A percentile compares a stretch with the other conserved stretches of the same genome.
Conservation (phyloP, 2,797 vertebrate genomes). For the Schizopygopsis pylzovi region DNA sequence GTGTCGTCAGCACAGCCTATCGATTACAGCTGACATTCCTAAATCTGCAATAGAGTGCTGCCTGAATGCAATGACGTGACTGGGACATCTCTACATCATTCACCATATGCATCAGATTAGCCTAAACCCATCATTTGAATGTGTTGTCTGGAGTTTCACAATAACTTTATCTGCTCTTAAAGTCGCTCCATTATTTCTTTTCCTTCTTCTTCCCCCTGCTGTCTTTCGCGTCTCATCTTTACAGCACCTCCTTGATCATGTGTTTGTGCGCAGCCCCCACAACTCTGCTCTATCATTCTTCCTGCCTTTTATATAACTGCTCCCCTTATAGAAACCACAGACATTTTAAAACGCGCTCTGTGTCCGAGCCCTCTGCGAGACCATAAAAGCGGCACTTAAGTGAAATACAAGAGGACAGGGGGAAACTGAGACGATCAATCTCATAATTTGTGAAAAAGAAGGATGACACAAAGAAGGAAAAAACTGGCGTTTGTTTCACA, state of each 20-base stretch:
- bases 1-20: slow-evolving; percentile 43
- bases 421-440: slow-evolving; percentile 47
- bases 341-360: slow-evolving; percentile 42
- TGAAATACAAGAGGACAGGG: slow-evolving; percentile 21
- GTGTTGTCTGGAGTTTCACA: slow-evolving; percentile 47
- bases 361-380: slow-evolving; percentile 41
- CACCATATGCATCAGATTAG: slow-evolving; percentile 58
- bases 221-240: slow-evolving; percentile 38
- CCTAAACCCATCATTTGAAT: slow-evolving; percentile 56
- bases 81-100: slow-evolving; percentile 48
- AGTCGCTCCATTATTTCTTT: slow-evolving; percentile 59
- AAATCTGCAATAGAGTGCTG: slow-evolving; percentile 35
- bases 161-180: slow-evolving; percentile 64
- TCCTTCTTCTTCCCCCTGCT: slow-evolving; percentile 8
- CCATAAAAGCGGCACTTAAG: slow-evolving; percentile 41
- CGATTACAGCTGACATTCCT: slow-evolving; percentile 44
- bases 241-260: slow-evolving; percentile 53
- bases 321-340: slow-evolving; percentile 47
- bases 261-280: slow-evolving; percentile 16
- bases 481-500: slow-evolving; percentile 65
- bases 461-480: slow-evolving; percentile 63
- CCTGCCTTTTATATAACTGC: slow-evolving; percentile 23
- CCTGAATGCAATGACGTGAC: slow-evolving; percentile 48
- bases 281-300: slow-evolving; percentile 14
- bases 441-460: slow-evolving; percentile 52